A percentile compares a stretch with the other conserved stretches of the same genome.
Evolutionary conservation across 2,797 vertebrate genomes (phyloP).

Genomic region (Setipinna tenuifilis): DNA sequence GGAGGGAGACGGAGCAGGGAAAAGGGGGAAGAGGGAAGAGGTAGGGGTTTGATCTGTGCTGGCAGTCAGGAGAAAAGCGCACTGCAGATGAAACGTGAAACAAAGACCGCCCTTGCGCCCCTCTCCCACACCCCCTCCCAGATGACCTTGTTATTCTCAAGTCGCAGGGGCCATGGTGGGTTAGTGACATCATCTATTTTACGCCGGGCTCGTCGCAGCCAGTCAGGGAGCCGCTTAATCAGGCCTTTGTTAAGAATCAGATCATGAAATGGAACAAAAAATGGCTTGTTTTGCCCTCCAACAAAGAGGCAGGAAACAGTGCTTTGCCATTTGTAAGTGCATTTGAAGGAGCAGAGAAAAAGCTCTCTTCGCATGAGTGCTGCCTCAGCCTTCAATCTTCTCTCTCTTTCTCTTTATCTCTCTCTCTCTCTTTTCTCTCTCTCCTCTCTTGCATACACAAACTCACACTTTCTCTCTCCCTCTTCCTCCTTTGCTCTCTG

Average conservation of each 20-base stretch:
- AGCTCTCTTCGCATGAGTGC: background rate
- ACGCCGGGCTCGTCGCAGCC: slow-evolving; percentile 53
- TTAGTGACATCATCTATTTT: slow-evolving; percentile 73
- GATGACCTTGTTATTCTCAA: slow-evolving; percentile 62
- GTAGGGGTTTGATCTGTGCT: slow-evolving; percentile 17
- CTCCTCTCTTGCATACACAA: too few relatives aligned
- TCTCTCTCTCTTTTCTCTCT: background rate
- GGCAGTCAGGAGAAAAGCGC: slow-evolving; percentile 35
- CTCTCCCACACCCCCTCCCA: slow-evolving; percentile 41
- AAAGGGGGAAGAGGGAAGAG: background rate
- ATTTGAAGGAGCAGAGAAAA: background rate
- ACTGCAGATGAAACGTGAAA: slow-evolving; percentile 66
- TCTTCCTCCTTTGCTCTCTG: slow-evolving; percentile 25
- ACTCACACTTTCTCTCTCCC: slow-evolving; percentile 19
- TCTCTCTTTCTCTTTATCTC: background rate
- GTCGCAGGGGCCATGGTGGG: slow-evolving; percentile 55
- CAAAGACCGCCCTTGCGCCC: slow-evolving; percentile 62
- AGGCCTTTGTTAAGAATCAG: slow-evolving; percentile 68
- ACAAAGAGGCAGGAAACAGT: slow-evolving; percentile 28
- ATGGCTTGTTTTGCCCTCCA: slow-evolving; percentile 51
- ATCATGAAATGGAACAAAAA: slow-evolving; percentile 65
- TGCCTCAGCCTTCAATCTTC: too few relatives aligned
- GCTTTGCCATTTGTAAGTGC: background rate
- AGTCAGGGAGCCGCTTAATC: slow-evolving; percentile 59
- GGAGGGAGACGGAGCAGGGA: background rate